Conservation (phyloP, 2,888 invertebrate genomes). For the Stenurella melanura region DNA sequence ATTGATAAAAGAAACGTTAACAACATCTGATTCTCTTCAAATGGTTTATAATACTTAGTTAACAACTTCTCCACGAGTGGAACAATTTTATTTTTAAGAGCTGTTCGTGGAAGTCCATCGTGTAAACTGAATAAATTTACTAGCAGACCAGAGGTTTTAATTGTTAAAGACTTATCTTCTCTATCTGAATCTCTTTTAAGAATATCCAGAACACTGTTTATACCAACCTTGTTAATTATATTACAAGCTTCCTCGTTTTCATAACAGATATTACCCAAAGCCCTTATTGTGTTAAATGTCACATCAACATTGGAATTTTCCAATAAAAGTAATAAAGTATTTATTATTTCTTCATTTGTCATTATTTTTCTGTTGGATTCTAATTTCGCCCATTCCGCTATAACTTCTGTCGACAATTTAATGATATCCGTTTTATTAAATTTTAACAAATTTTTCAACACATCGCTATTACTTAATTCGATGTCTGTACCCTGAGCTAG, state of each 20-base stretch:
- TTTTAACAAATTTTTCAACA: slow-evolving; percentile 73
- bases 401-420: slow-evolving; percentile 79
- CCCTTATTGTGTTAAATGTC: slow-evolving; percentile 85
- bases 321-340: slow-evolving; percentile 77
- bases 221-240: slow-evolving; percentile 70
- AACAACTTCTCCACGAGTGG: slow-evolving; percentile 76
- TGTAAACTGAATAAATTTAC: slow-evolving; percentile 88
- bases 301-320: slow-evolving; percentile 75
- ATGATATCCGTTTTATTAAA: slow-evolving; percentile 75
- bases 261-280: slow-evolving; percentile 92
- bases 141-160: slow-evolving; percentile 83
- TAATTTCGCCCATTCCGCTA: slow-evolving; percentile 89
- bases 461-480: slow-evolving; percentile 73
- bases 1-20: slow-evolving; percentile 76
- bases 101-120: slow-evolving; percentile 78
- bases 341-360: slow-evolving; percentile 78
- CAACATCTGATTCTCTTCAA: slow-evolving; percentile 77
- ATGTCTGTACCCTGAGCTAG: slow-evolving; percentile 74
- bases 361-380: slow-evolving; percentile 84
- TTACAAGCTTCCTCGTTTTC: slow-evolving; percentile 85
- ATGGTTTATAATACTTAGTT: slow-evolving; percentile 71
- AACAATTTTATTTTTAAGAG: slow-evolving; percentile 76
- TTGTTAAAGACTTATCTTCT: slow-evolving; percentile 65
- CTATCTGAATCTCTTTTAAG: slow-evolving; percentile 60
- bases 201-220: slow-evolving; percentile 64